Evolutionary conservation across 1,140 invertebrate genomes (phyloP).

Genomic region (Charaxes varanes): DNA sequence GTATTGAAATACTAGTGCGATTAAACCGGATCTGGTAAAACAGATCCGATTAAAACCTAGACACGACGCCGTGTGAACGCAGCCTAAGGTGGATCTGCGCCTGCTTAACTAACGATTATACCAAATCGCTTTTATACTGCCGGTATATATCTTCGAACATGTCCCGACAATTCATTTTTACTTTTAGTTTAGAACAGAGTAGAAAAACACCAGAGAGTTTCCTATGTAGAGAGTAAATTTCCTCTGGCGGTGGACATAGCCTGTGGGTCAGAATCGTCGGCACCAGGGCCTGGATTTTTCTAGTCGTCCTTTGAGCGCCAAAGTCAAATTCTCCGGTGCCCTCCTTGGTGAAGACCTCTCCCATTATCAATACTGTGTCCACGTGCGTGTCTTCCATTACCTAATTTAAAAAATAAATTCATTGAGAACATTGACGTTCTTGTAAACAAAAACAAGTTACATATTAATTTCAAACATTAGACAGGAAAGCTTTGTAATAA

Average conservation of each 20-base stretch:
- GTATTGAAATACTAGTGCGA: no score
- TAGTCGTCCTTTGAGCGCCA: constrained; percentile 84
- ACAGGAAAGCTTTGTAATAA: no score
- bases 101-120: no score
- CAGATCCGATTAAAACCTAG: no score
- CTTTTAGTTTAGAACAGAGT: constrained; percentile 92
- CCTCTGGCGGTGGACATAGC: constrained; percentile 97
- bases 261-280: constrained; percentile 96
- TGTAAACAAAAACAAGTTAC: no score
- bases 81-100: no score
- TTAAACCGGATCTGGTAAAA: no score
- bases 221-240: constrained; percentile 98
- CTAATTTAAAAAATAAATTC: constrained; percentile 45
- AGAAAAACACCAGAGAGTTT: constrained; percentile 98
- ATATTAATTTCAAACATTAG: no score
- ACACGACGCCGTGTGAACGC: no score
- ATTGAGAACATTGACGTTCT: no score
- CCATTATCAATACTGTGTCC: constrained; percentile 96
- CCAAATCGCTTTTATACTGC: constrained; percentile 73
- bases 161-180: constrained; percentile 88
- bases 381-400: constrained; percentile 96
- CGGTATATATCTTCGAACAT: constrained; percentile 90
- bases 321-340: constrained; percentile 90
- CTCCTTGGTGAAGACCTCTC: constrained; percentile 88
- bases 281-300: constrained; percentile 84